These are phyloP conservation scores for Globodera rostochiensis DNA, from an alignment of 1,140 invertebrate species.

Conservation along the genomic window DNA sequence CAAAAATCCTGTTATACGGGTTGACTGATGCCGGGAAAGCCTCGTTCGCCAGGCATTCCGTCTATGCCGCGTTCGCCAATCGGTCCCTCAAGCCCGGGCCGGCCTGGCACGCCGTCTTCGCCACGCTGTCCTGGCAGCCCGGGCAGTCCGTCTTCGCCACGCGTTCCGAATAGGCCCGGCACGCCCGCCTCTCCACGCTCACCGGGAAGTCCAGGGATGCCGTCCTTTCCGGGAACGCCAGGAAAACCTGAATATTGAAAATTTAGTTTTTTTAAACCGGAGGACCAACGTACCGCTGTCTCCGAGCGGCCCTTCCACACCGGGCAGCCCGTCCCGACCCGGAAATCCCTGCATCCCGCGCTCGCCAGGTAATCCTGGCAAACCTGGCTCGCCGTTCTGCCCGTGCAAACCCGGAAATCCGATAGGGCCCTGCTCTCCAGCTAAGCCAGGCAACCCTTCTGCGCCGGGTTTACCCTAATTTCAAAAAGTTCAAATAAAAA, in stretches of 20 bases:
- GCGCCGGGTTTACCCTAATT: slow-evolving; percentile 32
- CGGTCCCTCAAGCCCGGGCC: slow-evolving; percentile 57
- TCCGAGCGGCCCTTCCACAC: slow-evolving; percentile 20
- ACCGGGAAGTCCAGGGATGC: slow-evolving; percentile 31
- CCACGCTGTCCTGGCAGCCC: slow-evolving; percentile 39
- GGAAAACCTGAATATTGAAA: slow-evolving; percentile 24
- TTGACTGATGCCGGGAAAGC: slow-evolving; percentile 54
- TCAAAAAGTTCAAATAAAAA: neutral
- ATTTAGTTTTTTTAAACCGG: neutral
- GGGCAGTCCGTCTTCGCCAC: slow-evolving; percentile 42
- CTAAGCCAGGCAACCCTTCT: slow-evolving; percentile 19
- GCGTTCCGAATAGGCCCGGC: slow-evolving; percentile 36
- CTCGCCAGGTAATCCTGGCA: slow-evolving; percentile 30
- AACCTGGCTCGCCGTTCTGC: slow-evolving; percentile 29
- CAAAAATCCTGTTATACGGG: neutral
- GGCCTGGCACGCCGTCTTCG: slow-evolving; percentile 30
- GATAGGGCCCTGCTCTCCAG: slow-evolving; percentile 37
- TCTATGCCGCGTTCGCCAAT: slow-evolving; percentile 51
- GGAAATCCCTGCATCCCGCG: slow-evolving; percentile 28
- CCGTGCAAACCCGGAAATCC: slow-evolving; percentile 43
- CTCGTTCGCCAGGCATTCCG: slow-evolving; percentile 58
- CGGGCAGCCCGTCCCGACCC: slow-evolving; percentile 37
- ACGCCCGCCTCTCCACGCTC: slow-evolving; percentile 34
- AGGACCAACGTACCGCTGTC: neutral
- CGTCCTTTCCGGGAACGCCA: slow-evolving; percentile 36